phyloP scores from a whole-genome alignment of 1,140 invertebrate genomes.

The Rhyzopertha dominica region DNA sequence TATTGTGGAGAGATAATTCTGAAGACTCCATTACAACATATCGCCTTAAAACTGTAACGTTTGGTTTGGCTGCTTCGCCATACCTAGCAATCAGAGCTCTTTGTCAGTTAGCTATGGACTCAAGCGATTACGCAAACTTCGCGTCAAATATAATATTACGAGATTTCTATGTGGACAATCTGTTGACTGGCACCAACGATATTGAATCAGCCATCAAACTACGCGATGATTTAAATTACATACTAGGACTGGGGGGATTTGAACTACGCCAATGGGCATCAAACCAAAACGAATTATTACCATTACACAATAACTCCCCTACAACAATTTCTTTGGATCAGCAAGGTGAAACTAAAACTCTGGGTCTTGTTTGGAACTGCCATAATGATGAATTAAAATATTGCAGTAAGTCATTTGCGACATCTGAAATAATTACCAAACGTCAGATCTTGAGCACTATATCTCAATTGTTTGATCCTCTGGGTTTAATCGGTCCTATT shows the following conservation, averaged over 20 bases:
- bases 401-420: slow-evolving; percentile 2
- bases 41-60: slow-evolving; percentile 37
- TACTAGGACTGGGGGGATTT: slow-evolving; percentile 16
- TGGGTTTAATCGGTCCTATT: slow-evolving; percentile 34
- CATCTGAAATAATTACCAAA: slow-evolving; percentile 19
- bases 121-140: slow-evolving; percentile 26
- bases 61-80: slow-evolving; percentile 39
- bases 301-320: not conserved
- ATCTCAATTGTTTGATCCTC: slow-evolving; percentile 32
- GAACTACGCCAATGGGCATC: slow-evolving; percentile 23
- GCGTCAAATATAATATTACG: slow-evolving; percentile 28
- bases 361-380: slow-evolving; percentile 11
- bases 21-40: slow-evolving; percentile 24
- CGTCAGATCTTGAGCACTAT: slow-evolving; percentile 22
- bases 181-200: slow-evolving; percentile 37
- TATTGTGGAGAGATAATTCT: slow-evolving; percentile 27
- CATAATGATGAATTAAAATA: slow-evolving; percentile 17
- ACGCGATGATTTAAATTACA: slow-evolving; percentile 2
- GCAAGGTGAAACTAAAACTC: slow-evolving; percentile 15
- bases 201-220: slow-evolving; percentile 8
- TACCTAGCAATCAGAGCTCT: slow-evolving; percentile 41
- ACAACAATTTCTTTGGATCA: slow-evolving; percentile 12
- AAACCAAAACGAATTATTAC: slow-evolving; percentile 4
- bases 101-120: slow-evolving; percentile 28
- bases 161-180: slow-evolving; percentile 50